Percentiles rank a stretch among this genome's conserved stretches.
These are phyloP conservation scores for Salminus brasiliensis DNA, from an alignment of 2,113 vertebrate genomes.

Conservation along the genomic window DNA sequence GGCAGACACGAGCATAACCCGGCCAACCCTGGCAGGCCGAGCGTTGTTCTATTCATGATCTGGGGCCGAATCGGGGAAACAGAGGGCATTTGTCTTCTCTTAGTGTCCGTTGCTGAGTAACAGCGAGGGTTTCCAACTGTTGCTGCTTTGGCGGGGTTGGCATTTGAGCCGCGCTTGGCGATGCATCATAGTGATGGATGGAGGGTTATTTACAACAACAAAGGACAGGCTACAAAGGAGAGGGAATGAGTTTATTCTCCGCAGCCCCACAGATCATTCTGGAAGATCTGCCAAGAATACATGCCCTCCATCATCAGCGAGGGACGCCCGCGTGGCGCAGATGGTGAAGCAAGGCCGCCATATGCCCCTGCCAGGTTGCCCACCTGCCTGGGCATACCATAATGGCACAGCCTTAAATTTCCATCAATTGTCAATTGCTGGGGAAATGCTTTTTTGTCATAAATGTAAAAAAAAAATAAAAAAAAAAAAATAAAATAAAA, in stretches of 20 bases:
- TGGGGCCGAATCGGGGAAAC: conserved; percentile 23
- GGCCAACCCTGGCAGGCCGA: conserved; percentile 18
- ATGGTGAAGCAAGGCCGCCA: conserved; percentile 40
- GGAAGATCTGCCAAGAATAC: conserved; percentile 54
- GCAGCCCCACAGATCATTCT: conserved; percentile 40
- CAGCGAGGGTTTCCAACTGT: conserved; percentile 46
- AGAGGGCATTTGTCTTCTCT: conserved; percentile 39
- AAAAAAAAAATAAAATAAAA: too few species aligned
- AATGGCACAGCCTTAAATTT: conserved; percentile 32
- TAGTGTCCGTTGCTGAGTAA: conserved; percentile 32
- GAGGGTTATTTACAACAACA: conserved; percentile 61
- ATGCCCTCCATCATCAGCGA: conserved; percentile 48
- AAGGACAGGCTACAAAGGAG: conserved; percentile 52
- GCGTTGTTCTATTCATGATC: conserved; percentile 10
- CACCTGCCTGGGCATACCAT: conserved; percentile 43
- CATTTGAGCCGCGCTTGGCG: conserved; percentile 28
- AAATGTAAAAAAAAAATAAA: too few species aligned
- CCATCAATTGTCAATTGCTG: conserved; percentile 8
- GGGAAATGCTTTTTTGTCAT: too few species aligned
- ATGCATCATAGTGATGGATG: conserved; percentile 57
- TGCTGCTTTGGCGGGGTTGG: conserved; percentile 40
- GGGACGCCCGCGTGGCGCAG: conserved; percentile 42
- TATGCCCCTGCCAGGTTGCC: conserved; percentile 48
- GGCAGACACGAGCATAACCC: conserved; percentile 11
- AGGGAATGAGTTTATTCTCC: conserved; percentile 49